Evolutionary conservation across 2,888 invertebrate genomes (phyloP).

Genomic region (Eulithis testata): DNA sequence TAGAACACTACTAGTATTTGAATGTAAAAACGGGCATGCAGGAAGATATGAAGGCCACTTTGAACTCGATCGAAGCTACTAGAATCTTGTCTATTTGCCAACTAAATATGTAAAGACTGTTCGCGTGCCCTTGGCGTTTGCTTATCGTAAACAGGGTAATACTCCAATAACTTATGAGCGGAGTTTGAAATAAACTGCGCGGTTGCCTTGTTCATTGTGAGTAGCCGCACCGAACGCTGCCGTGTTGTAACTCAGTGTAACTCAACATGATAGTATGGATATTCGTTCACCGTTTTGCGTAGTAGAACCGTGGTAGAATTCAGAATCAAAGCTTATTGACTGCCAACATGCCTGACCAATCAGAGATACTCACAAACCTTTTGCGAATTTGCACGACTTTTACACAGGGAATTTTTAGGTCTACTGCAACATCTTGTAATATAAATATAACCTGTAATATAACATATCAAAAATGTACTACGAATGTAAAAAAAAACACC

Average conservation of each 20-base stretch:
- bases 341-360: conserved; percentile 36
- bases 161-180: too few species aligned
- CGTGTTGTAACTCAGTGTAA: too few species aligned
- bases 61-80: conserved; percentile 25
- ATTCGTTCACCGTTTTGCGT: too few species aligned
- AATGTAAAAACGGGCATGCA: conserved; percentile 11
- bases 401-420: not conserved
- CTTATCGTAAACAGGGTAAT: conserved; percentile 14
- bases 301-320: too few species aligned
- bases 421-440: not conserved
- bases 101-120: conserved; percentile 38
- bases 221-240: too few species aligned
- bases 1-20: not conserved
- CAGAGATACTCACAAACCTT: conserved; percentile 31
- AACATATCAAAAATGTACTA: too few species aligned
- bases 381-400: conserved; percentile 25
- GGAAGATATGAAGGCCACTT: conserved; percentile 26
- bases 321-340: conserved; percentile 40
- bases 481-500: too few species aligned
- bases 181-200: too few species aligned
- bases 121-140: conserved; percentile 34
- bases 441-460: too few species aligned
- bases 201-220: too few species aligned
- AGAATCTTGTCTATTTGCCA: conserved; percentile 36
- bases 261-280: too few species aligned